A percentile compares a stretch with the other conserved stretches of the same genome.
Evolutionary conservation across 2,113 vertebrate genomes (phyloP).

Genomic region (Dolichotis patagonum): DNA sequence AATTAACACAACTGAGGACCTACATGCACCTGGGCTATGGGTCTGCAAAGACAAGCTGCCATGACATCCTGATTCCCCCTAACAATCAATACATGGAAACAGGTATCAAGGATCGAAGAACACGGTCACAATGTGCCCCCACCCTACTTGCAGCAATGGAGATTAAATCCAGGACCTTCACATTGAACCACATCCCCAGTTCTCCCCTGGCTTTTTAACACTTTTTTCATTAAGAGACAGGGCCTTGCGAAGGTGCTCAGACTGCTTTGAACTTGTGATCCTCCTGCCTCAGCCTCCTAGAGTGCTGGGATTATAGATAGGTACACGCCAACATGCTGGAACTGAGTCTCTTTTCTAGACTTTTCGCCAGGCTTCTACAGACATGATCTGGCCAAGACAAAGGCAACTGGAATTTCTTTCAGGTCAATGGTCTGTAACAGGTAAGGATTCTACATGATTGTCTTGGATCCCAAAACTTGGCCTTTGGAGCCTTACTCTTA

Average conservation of each 20-base stretch:
- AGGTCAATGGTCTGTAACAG: not conserved
- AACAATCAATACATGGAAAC: not conserved
- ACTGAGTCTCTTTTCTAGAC: not conserved
- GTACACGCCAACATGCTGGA: not conserved
- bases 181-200: not conserved
- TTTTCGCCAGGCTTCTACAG: not conserved
- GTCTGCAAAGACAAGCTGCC: not conserved
- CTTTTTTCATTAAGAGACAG: not conserved
- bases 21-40: not conserved
- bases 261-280: not conserved
- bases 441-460: not conserved
- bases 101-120: not conserved
- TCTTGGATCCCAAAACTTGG: not conserved
- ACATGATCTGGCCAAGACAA: not conserved
- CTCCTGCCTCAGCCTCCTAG: not conserved
- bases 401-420: not conserved
- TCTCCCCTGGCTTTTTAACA: not conserved
- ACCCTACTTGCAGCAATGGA: not conserved
- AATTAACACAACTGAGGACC: not conserved
- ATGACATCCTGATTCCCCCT: not conserved
- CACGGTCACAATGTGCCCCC: not conserved
- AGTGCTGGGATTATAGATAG: not conserved
- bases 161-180: not conserved
- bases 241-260: not conserved
- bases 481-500: not conserved